Percentiles rank a stretch among this genome's conserved stretches.
Evolutionary conservation across 2,113 vertebrate genomes (phyloP).

Genomic region (Calidris pugnax): DNA sequence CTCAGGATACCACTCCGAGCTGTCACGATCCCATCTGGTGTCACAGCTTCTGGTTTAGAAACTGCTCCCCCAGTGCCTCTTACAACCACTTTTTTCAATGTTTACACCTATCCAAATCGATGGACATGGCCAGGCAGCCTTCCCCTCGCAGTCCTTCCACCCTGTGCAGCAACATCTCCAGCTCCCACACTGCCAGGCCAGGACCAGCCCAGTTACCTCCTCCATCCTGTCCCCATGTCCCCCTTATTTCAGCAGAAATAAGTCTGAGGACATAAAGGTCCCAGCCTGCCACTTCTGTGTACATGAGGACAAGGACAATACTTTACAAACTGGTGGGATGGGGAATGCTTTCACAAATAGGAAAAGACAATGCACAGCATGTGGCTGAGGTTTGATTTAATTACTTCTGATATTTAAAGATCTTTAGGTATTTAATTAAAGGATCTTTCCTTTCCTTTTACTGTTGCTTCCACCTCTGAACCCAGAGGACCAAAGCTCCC

Average conservation of each 20-base stretch:
- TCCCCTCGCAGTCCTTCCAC: not conserved
- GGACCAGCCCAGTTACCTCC: not conserved
- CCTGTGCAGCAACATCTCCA: not conserved
- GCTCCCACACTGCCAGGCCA: not conserved
- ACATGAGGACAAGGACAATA: accelerated
- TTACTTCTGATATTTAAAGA: not conserved
- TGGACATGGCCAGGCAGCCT: not conserved
- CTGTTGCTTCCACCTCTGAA: not conserved
- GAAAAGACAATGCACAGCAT: not conserved
- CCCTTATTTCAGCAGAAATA: not conserved
- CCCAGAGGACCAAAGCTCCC: not conserved
- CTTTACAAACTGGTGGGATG: not conserved
- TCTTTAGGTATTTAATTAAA: not conserved
- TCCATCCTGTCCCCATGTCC: not conserved
- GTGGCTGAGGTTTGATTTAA: not conserved
- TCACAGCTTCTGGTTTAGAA: not conserved
- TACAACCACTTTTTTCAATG: not conserved
- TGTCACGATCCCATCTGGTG: not conserved
- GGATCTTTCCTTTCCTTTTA: not conserved
- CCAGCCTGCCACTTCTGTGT: not conserved
- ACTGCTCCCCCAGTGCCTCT: not conserved
- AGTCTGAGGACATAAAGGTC: not conserved
- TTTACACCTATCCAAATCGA: not conserved
- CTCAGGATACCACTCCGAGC: not conserved
- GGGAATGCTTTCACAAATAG: not conserved